Evolutionary conservation across 2,797 vertebrate species (phyloP).

Genomic region (Xiphophorus birchmanni): DNA sequence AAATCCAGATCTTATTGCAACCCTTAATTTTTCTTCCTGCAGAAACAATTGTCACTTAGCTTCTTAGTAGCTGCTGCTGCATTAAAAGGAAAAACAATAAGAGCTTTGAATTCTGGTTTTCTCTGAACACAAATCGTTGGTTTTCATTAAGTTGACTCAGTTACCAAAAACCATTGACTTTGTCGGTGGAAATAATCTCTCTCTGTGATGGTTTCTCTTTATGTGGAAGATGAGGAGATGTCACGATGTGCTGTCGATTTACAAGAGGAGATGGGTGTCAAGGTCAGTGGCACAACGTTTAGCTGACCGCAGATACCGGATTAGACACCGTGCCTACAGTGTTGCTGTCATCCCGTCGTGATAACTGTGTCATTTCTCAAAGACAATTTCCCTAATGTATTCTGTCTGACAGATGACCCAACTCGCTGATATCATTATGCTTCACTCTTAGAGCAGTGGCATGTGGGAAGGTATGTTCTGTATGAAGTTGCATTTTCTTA

Average conservation of each 20-base stretch:
- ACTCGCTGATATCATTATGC: constrained; percentile 68
- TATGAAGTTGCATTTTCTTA: constrained; percentile 59
- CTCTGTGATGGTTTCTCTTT: not conserved
- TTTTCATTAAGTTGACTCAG: not conserved
- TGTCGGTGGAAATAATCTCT: not conserved
- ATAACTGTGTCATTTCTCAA: constrained; percentile 78
- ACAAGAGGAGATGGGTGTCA: constrained; percentile 30
- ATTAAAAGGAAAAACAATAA: not conserved
- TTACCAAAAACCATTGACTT: not conserved
- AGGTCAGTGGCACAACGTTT: constrained; percentile 62
- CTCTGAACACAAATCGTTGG: not conserved
- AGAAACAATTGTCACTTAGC: not conserved
- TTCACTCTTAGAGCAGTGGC: constrained; percentile 40
- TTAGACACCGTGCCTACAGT: constrained; percentile 60
- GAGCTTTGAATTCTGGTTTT: not conserved
- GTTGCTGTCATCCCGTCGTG: constrained; percentile 59
- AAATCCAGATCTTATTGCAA: not conserved
- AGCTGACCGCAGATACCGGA: constrained; percentile 66
- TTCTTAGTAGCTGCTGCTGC: not conserved
- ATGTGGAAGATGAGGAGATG: constrained; percentile 9
- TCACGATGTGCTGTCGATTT: constrained; percentile 29
- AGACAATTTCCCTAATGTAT: constrained; percentile 78
- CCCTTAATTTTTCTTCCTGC: not conserved
- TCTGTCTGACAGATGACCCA: constrained; percentile 73
- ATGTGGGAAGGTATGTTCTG: constrained; percentile 42